Evolutionary conservation across 1,140 invertebrate genomes (phyloP).

Genomic region (Drosophila rhopaloa): DNA sequence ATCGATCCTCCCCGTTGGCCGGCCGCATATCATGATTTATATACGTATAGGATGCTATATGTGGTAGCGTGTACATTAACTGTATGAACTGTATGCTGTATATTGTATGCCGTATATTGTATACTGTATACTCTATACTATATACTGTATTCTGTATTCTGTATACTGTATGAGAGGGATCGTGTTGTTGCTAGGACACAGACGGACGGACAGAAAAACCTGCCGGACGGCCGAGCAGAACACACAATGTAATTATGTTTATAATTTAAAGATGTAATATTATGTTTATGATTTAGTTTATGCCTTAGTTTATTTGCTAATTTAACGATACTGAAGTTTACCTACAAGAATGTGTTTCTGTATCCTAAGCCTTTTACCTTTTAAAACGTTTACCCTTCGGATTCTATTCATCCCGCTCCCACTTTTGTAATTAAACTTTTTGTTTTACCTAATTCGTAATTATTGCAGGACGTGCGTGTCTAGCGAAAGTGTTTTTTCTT

Average conservation of each 20-base stretch:
- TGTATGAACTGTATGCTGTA: constrained; percentile 14
- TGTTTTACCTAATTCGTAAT: constrained; percentile 39
- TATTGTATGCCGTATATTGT: no score
- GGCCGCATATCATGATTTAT: constrained; percentile 56
- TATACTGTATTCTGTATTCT: no score
- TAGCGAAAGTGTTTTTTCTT: constrained; percentile 35
- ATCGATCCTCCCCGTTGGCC: constrained; percentile 13
- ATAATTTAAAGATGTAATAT: constrained; percentile 77
- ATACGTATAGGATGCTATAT: constrained; percentile 43
- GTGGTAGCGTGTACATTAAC: constrained; percentile 37
- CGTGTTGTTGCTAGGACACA: constrained; percentile 30
- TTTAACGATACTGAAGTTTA: constrained; percentile 62
- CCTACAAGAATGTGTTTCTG: constrained; percentile 32
- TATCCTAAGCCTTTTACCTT: constrained; percentile 18
- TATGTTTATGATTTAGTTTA: constrained; percentile 75
- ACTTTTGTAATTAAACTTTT: constrained; percentile 36
- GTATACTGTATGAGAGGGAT: constrained; percentile 18
- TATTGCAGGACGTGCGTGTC: constrained; percentile 8
- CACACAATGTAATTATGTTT: constrained; percentile 81
- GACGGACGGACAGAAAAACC: constrained; percentile 2
- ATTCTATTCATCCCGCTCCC: neutral
- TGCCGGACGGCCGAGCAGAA: constrained; percentile 16
- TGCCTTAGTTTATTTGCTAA: constrained; percentile 69
- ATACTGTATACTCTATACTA: no score
- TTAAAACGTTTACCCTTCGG: neutral